phyloP scores from a whole-genome alignment of 64 coral and sea anemone species.

The Stylophora pistillata region DNA sequence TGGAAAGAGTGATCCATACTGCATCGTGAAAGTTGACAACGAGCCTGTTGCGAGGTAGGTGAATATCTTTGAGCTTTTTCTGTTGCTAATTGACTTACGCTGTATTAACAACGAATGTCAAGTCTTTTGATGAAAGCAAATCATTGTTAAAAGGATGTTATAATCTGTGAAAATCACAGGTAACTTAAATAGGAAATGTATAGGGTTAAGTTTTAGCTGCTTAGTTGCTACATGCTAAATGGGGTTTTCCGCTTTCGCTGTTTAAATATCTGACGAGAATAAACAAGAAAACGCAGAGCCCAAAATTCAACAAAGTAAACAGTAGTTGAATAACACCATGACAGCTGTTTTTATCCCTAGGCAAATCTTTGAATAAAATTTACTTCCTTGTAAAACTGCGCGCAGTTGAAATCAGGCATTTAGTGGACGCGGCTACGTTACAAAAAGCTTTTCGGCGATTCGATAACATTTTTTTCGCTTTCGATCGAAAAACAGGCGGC shows the following conservation, averaged over 20 bases:
- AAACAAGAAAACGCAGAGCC: not conserved
- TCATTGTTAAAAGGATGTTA: too few relatives aligned
- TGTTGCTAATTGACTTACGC: not conserved
- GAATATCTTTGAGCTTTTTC: not conserved
- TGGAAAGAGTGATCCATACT: constrained; percentile 95
- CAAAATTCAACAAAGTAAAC: constrained; percentile 11
- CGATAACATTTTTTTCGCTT: too few relatives aligned
- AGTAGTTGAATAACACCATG: not conserved
- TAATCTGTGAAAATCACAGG: not conserved
- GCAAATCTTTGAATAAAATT: not conserved
- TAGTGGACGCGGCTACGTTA: too few relatives aligned
- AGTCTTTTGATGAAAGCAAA: not conserved
- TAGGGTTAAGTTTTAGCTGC: too few relatives aligned
- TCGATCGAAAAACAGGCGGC: too few relatives aligned
- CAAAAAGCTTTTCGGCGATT: too few relatives aligned
- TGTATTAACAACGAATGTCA: not conserved
- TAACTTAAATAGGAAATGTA: not conserved
- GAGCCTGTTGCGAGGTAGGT: constrained; percentile 87
- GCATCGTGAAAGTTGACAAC: constrained; percentile 88
- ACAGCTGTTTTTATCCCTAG: not conserved
- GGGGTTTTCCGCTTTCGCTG: not conserved
- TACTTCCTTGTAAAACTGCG: not conserved
- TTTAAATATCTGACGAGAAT: not conserved
- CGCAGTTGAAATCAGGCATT: not conserved
- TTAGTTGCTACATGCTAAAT: too few relatives aligned